Evolutionary conservation across 2,888 invertebrate genomes (phyloP).

Genomic region (Brenthis hecate): DNA sequence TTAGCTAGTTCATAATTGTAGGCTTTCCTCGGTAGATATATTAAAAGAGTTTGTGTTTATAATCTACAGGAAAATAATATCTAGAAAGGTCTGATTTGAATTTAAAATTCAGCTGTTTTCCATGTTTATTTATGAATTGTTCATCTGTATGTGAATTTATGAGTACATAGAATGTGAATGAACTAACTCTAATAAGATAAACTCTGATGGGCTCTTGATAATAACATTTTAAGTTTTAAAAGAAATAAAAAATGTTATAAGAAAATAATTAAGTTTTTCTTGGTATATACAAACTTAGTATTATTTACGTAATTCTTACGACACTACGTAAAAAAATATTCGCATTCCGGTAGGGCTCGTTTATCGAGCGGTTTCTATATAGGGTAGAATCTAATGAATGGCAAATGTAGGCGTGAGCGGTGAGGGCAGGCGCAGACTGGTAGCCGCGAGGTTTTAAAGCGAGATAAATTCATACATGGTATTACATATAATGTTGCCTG

Average conservation of each 20-base stretch:
- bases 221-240: no score
- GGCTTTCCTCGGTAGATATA: conserved; percentile 4
- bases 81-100: not conserved
- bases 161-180: not conserved
- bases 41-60: no score
- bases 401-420: conserved; percentile 55
- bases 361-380: conserved; percentile 65
- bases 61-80: no score
- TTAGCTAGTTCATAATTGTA: conserved; percentile 33
- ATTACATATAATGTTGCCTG: no score
- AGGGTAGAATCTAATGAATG: conserved; percentile 72
- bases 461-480: not conserved
- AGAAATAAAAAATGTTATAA: no score
- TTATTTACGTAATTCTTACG: conserved; percentile 59
- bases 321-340: conserved; percentile 52
- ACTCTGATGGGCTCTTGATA: no score
- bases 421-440: conserved; percentile 31
- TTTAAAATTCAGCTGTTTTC: not conserved
- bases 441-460: conserved; percentile 24
- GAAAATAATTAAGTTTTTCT: not conserved
- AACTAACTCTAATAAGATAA: no score
- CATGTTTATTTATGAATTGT: not conserved
- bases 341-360: conserved; percentile 57
- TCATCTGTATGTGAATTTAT: not conserved
- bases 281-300: not conserved